Conservation (phyloP, 2,113 vertebrate genomes). For the Propithecus coquereli region DNA sequence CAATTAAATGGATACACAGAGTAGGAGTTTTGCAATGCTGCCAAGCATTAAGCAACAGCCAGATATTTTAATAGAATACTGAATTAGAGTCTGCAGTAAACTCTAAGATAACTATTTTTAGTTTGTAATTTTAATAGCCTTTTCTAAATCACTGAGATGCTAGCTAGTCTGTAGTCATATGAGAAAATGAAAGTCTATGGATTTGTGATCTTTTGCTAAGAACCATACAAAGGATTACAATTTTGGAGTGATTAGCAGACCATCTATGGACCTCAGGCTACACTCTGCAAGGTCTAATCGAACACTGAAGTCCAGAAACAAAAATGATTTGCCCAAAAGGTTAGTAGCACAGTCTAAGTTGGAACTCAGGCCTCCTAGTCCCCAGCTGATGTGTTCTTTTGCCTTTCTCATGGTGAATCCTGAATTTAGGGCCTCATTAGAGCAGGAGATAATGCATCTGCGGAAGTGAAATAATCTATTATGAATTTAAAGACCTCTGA, state of each 20-base stretch:
- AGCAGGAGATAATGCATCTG: background rate
- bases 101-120: constrained; percentile 57
- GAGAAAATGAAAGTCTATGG: constrained; percentile 35
- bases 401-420: background rate
- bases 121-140: constrained; percentile 49
- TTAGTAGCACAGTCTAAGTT: background rate
- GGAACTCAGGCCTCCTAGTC: background rate
- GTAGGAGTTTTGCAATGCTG: constrained; percentile 26
- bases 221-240: background rate
- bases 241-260: background rate
- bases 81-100: constrained; percentile 54
- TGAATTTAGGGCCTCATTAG: background rate
- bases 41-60: constrained; percentile 55
- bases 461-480: background rate
- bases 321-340: background rate
- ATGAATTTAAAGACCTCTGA: background rate
- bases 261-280: background rate
- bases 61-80: constrained; percentile 63
- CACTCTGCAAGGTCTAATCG: background rate
- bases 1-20: constrained; percentile 37
- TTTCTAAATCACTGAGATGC: constrained; percentile 21
- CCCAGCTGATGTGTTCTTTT: background rate
- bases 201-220: constrained; percentile 5
- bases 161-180: background rate
- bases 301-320: background rate